These are phyloP conservation scores for Agonopterix heracliana DNA, from an alignment of 2,888 invertebrate species.

Conservation along the genomic window DNA sequence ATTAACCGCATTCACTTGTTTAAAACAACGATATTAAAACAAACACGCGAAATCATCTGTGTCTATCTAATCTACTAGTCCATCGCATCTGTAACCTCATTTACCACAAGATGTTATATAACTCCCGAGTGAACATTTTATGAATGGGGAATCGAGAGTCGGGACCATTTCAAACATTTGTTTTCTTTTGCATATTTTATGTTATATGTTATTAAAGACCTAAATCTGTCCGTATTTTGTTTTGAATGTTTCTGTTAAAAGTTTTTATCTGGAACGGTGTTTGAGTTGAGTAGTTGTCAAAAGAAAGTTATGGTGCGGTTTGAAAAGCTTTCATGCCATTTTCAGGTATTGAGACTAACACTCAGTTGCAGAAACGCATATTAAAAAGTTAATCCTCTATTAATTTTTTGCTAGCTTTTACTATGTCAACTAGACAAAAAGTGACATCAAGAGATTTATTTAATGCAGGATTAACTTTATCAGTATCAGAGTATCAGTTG, in stretches of 20 bases:
- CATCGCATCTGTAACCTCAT: slow-evolving; percentile 40
- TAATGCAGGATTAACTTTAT: too few species aligned
- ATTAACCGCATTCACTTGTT: too few species aligned
- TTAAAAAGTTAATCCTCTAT: too few species aligned
- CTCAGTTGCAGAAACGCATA: too few species aligned
- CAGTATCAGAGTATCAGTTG: too few species aligned
- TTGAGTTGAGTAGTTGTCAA: background rate
- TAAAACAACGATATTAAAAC: too few species aligned
- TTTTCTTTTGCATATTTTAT: slow-evolving; percentile 43
- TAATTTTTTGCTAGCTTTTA: too few species aligned
- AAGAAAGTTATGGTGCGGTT: too few species aligned
- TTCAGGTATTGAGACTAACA: too few species aligned
- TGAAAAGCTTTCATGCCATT: too few species aligned
- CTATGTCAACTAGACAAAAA: too few species aligned
- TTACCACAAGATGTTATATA: slow-evolving; percentile 49
- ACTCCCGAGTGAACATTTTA: slow-evolving; percentile 43
- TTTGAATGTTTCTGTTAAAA: slow-evolving; percentile 13
- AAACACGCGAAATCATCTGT: slow-evolving; percentile 6
- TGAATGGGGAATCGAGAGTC: slow-evolving; percentile 51
- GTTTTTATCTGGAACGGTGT: slow-evolving; percentile 27
- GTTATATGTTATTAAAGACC: slow-evolving; percentile 52
- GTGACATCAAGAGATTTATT: too few species aligned
- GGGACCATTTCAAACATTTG: slow-evolving; percentile 27
- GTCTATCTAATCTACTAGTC: slow-evolving; percentile 33
- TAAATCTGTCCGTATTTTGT: slow-evolving; percentile 45